Base-by-base conservation (phyloP, 30 jellyfish, hydroid and myxozoan genomes). In the Turritopsis rubra region DNA sequence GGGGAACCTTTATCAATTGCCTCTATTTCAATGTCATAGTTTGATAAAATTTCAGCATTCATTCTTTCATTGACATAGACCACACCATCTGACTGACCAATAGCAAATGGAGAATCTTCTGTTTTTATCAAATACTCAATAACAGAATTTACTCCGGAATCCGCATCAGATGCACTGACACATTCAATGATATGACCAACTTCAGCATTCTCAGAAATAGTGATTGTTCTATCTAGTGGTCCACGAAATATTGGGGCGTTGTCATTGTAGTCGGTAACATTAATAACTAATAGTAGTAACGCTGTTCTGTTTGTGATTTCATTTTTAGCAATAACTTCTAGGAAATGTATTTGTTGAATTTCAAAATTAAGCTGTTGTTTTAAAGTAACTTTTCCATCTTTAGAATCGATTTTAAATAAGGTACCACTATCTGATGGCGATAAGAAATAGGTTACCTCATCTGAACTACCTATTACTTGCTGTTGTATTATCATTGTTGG, bases 211-310 rank as follows among this genome's bases (percentile, higher is more conserved):
- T 68, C 77, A 23, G 77, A 8, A 27, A 68, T 68, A 8, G 77
- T 68, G 28, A 68, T 68, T n/a, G 28, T 68, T 68, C 77, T 68
- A 1, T 23, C 19, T 68, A 68, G 19, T 23, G 77, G 77, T 9
- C 31, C 77, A 68, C 17, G 28, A 68, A 68, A 68, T 8, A 68
- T 68, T 0, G 77, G 77, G 19, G 9, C 9, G 19, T 68, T 68
- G 30, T 68, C 77, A 68, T 68, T 68, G 77, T n/a, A 23, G 77
- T 68, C 77, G 19, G 77, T 68, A 27, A 68, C 77, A 68, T 68
- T 23, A 27, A 68, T 22, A 68, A 68, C 30, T 27, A 68, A 7
- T 19, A 7, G 77, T 23, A 68, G 17, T 8, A 0, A n/a, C 21
- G 77, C 77, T 8, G 28, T 68, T 19, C 19, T 16, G 19, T 68